Base-by-base conservation (phyloP, 2,113 vertebrate genomes). In the Sylvietta virens region DNA sequence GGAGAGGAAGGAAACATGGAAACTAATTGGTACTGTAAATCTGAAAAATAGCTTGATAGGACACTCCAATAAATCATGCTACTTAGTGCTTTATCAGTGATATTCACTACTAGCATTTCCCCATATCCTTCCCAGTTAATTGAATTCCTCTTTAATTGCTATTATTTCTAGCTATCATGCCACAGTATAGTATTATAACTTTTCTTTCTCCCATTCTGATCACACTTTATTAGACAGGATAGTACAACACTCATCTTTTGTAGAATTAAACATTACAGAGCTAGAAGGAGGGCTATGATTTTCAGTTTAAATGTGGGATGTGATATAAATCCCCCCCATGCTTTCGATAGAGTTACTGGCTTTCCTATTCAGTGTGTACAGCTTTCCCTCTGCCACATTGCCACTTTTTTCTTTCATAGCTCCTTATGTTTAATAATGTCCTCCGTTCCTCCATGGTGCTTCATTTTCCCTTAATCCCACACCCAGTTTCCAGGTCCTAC, bases 401-500 rank as follows among this genome's bases (percentile, higher is more conserved):
- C 20, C 54, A 64, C 45, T 62, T 69, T 87, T 89, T 82, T 7
- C 12, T 90, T 64, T 72, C 50, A 69, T 18, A 62, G 79, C 30
- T 90, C 44, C 51, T 92, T 82, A 42, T 71, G 96, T 93, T 88
- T 67, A 81, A n/a, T 35, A 35, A 58, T 4, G n/a, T 81, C 37
- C 50, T 85, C 47, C 4, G 0, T 56, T 96, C 62, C 71, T 94
- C 64, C 86, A 92, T 57, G 56, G 40, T 71, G 64, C 85, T 94
- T 93, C 76, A 70, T 93, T 88, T 85, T 70, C 92, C 94, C 85
- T 93, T 69, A 87, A 82, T 70, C 95, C 96, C 93, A 93, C 64
- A 80, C 90, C 85, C 92, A 58, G 88, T 96, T 95, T 93, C 79
- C 79, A 92, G 86, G 90, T 95, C 95, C 85, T 96, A 96, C 92